Conservation (phyloP, 1,140 invertebrate genomes). For the Platyscapa corneri region DNA sequence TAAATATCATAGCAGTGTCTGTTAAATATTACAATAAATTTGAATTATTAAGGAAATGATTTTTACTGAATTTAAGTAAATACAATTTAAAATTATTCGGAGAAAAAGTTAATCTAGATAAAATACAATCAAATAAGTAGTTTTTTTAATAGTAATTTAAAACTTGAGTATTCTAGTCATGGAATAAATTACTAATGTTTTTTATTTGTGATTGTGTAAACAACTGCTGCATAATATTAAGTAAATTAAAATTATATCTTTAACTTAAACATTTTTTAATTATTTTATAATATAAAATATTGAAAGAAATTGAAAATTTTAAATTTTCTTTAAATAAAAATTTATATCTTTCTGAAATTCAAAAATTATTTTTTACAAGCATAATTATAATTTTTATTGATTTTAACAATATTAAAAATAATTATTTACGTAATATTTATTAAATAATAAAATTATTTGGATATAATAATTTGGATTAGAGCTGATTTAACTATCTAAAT, state of each 20-base stretch:
- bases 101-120: too few species aligned
- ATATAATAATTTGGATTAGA: too few species aligned
- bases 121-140: background rate
- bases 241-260: background rate
- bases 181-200: background rate
- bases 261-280: background rate
- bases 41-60: background rate
- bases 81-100: background rate
- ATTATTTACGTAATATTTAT: too few species aligned
- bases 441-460: too few species aligned
- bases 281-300: background rate
- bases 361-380: background rate
- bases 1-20: too few species aligned
- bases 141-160: background rate
- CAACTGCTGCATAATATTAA: background rate
- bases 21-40: too few species aligned
- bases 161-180: background rate
- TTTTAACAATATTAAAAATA: too few species aligned
- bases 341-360: background rate
- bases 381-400: background rate
- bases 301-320: background rate
- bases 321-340: background rate
- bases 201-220: background rate
- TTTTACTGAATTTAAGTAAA: background rate
- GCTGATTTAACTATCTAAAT: too few species aligned